Conservation (phyloP, 1,140 invertebrate species). For the Drosophila trapezifrons region DNA sequence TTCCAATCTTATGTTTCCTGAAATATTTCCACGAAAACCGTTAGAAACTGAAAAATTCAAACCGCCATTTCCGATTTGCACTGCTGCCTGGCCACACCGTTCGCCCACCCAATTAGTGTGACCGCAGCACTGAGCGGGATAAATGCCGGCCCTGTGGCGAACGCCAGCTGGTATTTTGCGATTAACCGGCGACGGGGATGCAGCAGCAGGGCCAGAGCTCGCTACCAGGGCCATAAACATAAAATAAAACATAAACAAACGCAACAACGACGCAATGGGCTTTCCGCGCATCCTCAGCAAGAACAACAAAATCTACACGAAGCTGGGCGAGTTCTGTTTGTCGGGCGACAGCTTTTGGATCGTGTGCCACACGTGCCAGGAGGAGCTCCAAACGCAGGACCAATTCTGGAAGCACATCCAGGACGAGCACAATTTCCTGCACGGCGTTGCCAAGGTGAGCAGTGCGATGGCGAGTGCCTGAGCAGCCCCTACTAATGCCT, state of each 20-base stretch:
- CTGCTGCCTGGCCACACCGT: not conserved
- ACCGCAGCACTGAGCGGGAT: not conserved
- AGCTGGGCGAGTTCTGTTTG: conserved; percentile 78
- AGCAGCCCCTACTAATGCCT: not conserved
- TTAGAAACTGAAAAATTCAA: no score
- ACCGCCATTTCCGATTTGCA: no score
- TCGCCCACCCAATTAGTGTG: not conserved
- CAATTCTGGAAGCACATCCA: conserved; percentile 83
- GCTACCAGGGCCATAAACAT: conserved; percentile 20
- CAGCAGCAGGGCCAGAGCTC: conserved; percentile 15
- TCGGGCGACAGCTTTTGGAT: conserved; percentile 81
- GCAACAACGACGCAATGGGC: conserved; percentile 68
- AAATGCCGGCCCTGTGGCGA: not conserved
- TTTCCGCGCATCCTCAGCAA: conserved; percentile 83
- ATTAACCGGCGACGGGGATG: conserved; percentile 5
- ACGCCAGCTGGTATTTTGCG: conserved; percentile 2
- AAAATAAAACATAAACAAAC: conserved; percentile 49
- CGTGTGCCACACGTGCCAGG: conserved; percentile 79
- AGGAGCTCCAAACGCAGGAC: conserved; percentile 80
- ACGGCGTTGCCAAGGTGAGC: conserved; percentile 68
- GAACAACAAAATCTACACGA: conserved; percentile 82
- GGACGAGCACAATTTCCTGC: conserved; percentile 80
- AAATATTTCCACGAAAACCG: no score
- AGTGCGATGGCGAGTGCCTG: not conserved
- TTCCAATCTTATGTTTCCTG: no score